phyloP scores from a whole-genome alignment of 2,797 vertebrate species.

The Lagodon rhomboides region DNA sequence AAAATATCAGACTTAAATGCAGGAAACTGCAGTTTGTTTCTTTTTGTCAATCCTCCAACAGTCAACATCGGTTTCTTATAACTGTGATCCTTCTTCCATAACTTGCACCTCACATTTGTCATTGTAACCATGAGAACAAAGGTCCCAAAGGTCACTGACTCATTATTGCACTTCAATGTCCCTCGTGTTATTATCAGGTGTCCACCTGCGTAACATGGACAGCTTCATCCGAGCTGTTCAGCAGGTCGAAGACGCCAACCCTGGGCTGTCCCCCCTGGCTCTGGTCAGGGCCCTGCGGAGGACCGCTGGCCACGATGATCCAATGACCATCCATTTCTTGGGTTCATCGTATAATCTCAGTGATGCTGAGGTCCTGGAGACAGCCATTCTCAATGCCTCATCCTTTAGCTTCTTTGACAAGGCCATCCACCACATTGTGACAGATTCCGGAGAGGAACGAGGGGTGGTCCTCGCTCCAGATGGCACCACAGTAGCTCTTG shows the following conservation, averaged over 20 bases:
- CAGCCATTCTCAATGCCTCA: conserved; percentile 65
- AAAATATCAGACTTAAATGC: not conserved
- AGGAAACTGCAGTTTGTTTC: not conserved
- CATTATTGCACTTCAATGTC: not conserved
- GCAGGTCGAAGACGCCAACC: conserved; percentile 77
- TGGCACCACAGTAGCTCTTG: conserved; percentile 89
- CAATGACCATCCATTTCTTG: conserved; percentile 76
- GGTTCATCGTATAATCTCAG: conserved; percentile 52
- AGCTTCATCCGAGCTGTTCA: conserved; percentile 79
- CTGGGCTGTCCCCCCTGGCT: conserved; percentile 34
- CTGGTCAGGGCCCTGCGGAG: conserved; percentile 68
- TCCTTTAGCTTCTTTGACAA: conserved; percentile 78
- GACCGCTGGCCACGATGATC: conserved; percentile 66
- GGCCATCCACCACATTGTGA: conserved; percentile 76
- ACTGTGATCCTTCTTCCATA: not conserved
- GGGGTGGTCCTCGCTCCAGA: conserved; percentile 89
- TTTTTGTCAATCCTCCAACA: not conserved
- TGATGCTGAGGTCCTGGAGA: conserved; percentile 46
- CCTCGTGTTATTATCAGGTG: conserved; percentile 56
- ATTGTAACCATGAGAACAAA: not conserved
- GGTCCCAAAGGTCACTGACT: not conserved
- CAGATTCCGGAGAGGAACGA: conserved; percentile 76
- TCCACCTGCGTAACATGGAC: conserved; percentile 81
- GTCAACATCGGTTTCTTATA: not conserved
- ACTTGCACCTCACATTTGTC: not conserved